Evolutionary conservation across 2,113 vertebrate species (phyloP), one percentile per base, ranked within the genome.

Genomic region (Hemibagrus wyckioides): DNA sequence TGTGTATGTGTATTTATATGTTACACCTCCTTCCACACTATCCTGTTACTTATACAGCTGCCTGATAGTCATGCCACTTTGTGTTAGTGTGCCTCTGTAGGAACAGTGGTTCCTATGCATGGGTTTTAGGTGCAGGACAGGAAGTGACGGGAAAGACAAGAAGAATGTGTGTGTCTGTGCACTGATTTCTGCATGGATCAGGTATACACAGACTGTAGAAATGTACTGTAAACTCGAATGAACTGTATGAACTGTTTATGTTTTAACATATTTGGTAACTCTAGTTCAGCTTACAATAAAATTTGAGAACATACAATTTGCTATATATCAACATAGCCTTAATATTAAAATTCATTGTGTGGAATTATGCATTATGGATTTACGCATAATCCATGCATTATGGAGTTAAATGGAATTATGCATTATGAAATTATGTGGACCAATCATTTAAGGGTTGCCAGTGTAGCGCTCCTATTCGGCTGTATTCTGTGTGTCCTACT

Each of bases 401-500:
- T 33, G 10, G 19, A 56, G 17, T 33, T 56, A 54, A 19, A 30
- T 28, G 50, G n/a, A 79, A 33, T 56, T 8, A 54, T 30, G 48
- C 75, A 19, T 52, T 54, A 79, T 52, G 41, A 17, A 48, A 52
- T 52, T 33, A 79, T 21, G 2, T 36, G 9, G 52, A 25, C 9
- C 52, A 56, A 14, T 36, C n/a, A 56, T 36, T 36, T 80, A 4
- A 56, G 2, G 50, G 17, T 71, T 57, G 23, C 33, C 52, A 28
- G 30, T 54, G 33, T 86, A 67, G 36, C 41, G 23, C 8, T 82
- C 41, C 3, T 79, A 25, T n/a, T 25, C 23, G 80, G 54, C 33
- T 80, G 67, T 19, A 56, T 87, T 73, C 67, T 82, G n/a, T 81
- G 23, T 63, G 89, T n/a, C 80, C 39, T 82, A 57, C 14, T 88